phyloP scores from a whole-genome alignment of 1,140 invertebrate genomes.

The Copidosoma floridanum region DNA sequence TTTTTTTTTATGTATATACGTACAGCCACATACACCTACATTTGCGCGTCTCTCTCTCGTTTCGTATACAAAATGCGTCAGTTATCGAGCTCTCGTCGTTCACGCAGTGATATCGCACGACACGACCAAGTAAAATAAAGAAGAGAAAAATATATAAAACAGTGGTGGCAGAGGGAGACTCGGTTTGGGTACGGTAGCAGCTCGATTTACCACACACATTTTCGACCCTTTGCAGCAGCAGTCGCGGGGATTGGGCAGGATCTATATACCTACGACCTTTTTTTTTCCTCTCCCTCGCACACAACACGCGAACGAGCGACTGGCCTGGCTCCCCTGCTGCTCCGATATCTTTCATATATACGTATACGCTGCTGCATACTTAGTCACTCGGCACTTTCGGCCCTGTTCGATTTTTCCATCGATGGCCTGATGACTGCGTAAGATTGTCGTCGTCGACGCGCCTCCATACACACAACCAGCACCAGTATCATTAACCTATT shows the following conservation, averaged over 20 bases:
- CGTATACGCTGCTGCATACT: not conserved
- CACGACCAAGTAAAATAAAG: too few relatives aligned
- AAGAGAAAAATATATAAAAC: too few relatives aligned
- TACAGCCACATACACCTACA: too few relatives aligned
- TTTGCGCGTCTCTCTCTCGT: too few relatives aligned
- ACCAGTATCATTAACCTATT: too few relatives aligned
- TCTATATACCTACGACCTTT: too few relatives aligned
- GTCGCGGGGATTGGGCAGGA: not conserved
- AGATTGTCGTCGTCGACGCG: not conserved
- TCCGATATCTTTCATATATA: too few relatives aligned
- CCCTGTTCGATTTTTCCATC: not conserved
- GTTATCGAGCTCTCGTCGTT: too few relatives aligned
- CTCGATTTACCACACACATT: conserved; percentile 4
- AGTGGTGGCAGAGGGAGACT: too few relatives aligned
- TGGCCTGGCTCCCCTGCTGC: too few relatives aligned
- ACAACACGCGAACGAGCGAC: not conserved
- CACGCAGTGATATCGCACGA: not conserved
- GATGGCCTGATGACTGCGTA: not conserved
- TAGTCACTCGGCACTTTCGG: not conserved
- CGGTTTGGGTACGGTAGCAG: not conserved
- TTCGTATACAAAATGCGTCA: too few relatives aligned
- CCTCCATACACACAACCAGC: not conserved
- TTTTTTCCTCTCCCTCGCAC: not conserved
- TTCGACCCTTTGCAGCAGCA: not conserved
- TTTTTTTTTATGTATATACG: too few relatives aligned